Conservation (phyloP, 2,888 invertebrate genomes). For the Teleiodes luculella region DNA sequence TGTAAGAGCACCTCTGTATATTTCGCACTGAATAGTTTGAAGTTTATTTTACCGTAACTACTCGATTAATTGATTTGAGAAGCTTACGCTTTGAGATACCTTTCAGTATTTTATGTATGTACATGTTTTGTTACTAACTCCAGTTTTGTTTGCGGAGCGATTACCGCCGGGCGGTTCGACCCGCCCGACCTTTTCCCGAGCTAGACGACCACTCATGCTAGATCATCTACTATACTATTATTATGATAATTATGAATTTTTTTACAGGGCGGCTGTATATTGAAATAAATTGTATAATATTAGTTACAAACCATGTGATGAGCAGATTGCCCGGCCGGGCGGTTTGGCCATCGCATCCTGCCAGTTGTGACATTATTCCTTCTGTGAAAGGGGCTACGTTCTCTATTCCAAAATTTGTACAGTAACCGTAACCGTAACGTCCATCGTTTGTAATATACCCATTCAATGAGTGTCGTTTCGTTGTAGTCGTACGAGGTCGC, state of each 20-base stretch:
- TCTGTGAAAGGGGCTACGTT: constrained; percentile 93
- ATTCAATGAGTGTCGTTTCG: constrained; percentile 85
- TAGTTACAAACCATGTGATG: constrained; percentile 57
- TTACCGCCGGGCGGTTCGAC: constrained; percentile 56
- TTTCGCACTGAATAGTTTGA: constrained; percentile 76
- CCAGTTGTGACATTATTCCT: constrained; percentile 90
- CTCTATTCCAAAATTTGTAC: constrained; percentile 76
- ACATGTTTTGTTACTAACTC: constrained; percentile 80
- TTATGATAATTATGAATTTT: constrained; percentile 74
- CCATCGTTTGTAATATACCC: constrained; percentile 78
- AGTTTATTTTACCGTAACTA: constrained; percentile 69
- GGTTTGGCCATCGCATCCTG: constrained; percentile 76
- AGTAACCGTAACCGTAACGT: constrained; percentile 76
- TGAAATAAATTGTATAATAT: constrained; percentile 55
- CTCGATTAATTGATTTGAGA: constrained; percentile 71
- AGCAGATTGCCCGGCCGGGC: constrained; percentile 67
- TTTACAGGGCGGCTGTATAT: constrained; percentile 75
- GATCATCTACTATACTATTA: constrained; percentile 47
- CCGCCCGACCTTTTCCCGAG: constrained; percentile 40
- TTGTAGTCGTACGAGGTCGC: constrained; percentile 77
- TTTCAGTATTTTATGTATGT: constrained; percentile 73
- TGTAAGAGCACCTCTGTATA: constrained; percentile 78
- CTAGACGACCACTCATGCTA: constrained; percentile 73
- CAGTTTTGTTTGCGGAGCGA: constrained; percentile 60
- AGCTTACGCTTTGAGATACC: constrained; percentile 78